Base-by-base conservation (phyloP, 2,113 vertebrate species). In the Sphaerodactylus townsendi region DNA sequence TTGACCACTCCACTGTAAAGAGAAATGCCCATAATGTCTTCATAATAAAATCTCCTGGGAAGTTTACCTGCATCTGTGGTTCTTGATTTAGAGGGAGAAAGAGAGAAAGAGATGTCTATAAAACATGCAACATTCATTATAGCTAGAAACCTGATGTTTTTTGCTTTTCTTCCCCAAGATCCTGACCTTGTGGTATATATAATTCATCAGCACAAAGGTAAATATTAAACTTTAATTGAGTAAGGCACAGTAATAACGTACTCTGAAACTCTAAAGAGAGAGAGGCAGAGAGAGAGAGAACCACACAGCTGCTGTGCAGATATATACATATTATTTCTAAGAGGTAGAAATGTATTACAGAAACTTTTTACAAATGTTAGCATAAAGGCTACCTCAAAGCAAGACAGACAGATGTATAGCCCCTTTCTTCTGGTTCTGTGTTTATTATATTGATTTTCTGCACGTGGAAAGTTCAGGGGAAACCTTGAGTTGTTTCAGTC, bases 151-250 rank as follows among this genome's bases (percentile, higher is more conserved):
- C 64, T 72, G 50, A 41, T 71, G 39, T 39, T 50, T 75, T 75
- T 35, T 75, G 73, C 46, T 75, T 53, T 48, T 75, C 69, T 46
- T 82, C 41, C 68, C 35, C 3, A 8, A 53, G 81, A 21, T 83
- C 46, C 44, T 83, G 81, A 83, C 81, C 72, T 83, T 83, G 62
- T 66, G 19, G 5, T 23, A 84, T 85, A 48, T n/a, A 85, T 79
- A 79, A 79, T 72, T 85, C 68, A 85, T 72, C n/a, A 35, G 25
- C 30, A 33, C 62, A 72, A 79, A 79, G 50, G 53, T 85, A 79
- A 71, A 85, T 85, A 72, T 79, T 64, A 79, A 79, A 72, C 44
- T 72, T 72, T 85, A 85, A 85, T 71, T 23, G 41, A 72, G 53
- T 44, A 4, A 28, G 50, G 48, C 48, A 44, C 10, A 21, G 66